Evolutionary conservation across 1,140 invertebrate genomes (phyloP).

Genomic region (Procambarus virginalis): DNA sequence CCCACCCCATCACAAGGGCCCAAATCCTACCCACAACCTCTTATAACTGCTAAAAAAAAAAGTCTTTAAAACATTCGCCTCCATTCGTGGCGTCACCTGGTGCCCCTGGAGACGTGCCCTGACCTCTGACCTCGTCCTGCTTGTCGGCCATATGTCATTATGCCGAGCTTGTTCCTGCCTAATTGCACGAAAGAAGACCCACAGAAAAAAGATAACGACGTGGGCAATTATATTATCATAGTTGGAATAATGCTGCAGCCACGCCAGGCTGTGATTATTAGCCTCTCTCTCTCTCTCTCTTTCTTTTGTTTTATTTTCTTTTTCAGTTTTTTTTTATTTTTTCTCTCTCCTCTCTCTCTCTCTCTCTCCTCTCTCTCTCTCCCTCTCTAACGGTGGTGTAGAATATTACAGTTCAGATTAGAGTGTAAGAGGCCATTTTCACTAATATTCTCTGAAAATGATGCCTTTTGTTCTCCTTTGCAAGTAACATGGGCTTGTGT

Average conservation of each 20-base stretch:
- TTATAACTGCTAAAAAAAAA: too few species aligned
- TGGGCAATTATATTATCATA: constrained; percentile 13
- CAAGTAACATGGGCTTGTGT: too few species aligned
- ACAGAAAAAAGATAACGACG: not conserved
- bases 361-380: not conserved
- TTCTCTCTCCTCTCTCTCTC: not conserved
- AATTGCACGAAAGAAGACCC: not conserved
- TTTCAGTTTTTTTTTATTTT: too few species aligned
- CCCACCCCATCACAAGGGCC: not conserved
- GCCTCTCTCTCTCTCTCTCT: not conserved
- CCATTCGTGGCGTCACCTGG: too few species aligned
- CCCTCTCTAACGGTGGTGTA: not conserved
- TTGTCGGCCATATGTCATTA: constrained; percentile 37
- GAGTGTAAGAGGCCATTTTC: too few species aligned
- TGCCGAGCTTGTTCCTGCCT: constrained; percentile 23
- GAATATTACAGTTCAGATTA: too few species aligned
- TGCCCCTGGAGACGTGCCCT: constrained; percentile 21
- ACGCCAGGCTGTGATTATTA: not conserved
- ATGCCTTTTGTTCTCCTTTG: too few species aligned
- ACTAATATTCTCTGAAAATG: too few species aligned
- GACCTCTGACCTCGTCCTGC: constrained; percentile 24
- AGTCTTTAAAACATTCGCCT: too few species aligned
- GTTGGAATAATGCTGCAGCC: not conserved
- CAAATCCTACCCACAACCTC: not conserved
- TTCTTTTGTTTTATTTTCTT: not conserved